Conservation (phyloP, 2,113 vertebrate species). For the Nannospalax galili region DNA sequence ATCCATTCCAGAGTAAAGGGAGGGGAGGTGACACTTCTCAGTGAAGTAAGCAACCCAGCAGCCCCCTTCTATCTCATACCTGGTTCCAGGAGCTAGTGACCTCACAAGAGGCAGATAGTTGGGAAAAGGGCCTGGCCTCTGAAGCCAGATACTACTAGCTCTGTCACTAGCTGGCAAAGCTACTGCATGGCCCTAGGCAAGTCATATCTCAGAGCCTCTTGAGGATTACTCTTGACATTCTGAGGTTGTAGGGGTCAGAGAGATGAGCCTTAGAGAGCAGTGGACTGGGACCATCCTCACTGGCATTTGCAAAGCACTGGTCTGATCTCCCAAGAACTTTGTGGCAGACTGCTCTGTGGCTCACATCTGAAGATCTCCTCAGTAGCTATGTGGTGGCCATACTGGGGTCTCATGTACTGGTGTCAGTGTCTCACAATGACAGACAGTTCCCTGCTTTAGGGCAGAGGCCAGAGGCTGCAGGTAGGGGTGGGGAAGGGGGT, state of each 20-base stretch:
- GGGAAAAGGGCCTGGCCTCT: not conserved
- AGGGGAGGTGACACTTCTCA: not conserved
- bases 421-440: fast-evolving
- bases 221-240: not conserved
- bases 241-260: not conserved
- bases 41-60: not conserved
- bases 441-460: not conserved
- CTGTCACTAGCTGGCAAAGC: not conserved
- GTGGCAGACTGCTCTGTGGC: not conserved
- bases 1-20: not conserved
- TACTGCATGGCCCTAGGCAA: not conserved
- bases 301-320: not conserved
- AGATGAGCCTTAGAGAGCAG: not conserved
- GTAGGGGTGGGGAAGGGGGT: not conserved
- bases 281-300: fast-evolving
- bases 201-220: not conserved
- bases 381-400: not conserved
- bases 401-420: not conserved
- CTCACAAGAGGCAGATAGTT: not conserved
- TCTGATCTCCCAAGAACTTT: not conserved
- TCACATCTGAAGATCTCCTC: not conserved
- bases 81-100: not conserved
- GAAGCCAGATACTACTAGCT: not conserved
- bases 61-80: not conserved
- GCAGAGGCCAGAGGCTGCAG: not conserved